Conservation (phyloP, 2,113 vertebrate genomes). For the Aspidoscelis tigris region DNA sequence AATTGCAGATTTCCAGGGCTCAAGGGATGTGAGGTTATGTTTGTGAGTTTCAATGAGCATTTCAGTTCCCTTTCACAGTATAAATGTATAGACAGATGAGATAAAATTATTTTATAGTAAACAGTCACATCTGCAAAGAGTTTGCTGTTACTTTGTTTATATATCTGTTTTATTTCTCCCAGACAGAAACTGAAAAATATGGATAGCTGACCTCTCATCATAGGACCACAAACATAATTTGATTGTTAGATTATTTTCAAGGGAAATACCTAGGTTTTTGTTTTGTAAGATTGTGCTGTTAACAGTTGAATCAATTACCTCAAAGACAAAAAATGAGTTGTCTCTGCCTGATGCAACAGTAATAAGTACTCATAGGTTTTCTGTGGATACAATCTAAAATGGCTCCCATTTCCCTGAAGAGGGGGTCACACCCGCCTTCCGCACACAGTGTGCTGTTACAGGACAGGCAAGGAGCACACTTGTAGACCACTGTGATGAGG, state of each 20-base stretch:
- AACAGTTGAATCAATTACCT: slow-evolving; percentile 46
- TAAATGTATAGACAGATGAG: slow-evolving; percentile 30
- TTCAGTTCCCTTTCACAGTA: slow-evolving; percentile 42
- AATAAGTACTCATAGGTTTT: background rate
- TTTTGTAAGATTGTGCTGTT: slow-evolving; percentile 46
- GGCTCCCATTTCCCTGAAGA: no score
- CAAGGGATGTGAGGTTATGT: slow-evolving; percentile 57
- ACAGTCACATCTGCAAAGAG: slow-evolving; percentile 37
- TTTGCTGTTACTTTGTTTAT: slow-evolving; percentile 40
- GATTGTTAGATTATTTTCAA: slow-evolving; percentile 40
- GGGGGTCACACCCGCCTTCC: no score
- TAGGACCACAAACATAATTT: slow-evolving; percentile 34
- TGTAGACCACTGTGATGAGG: no score
- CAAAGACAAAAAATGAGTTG: slow-evolving; percentile 41
- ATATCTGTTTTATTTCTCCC: background rate
- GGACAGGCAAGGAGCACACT: no score
- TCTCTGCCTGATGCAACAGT: slow-evolving; percentile 6
- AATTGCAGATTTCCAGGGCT: slow-evolving; percentile 37
- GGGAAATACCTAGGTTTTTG: slow-evolving; percentile 42
- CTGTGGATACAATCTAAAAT: background rate
- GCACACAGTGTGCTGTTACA: no score
- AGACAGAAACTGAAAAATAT: background rate
- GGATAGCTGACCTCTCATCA: slow-evolving; percentile 1
- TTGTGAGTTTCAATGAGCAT: slow-evolving; percentile 38
- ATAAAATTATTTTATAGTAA: slow-evolving; percentile 19